These are phyloP conservation scores for Entomobrya multifasciata DNA, from an alignment of 2,888 invertebrate genomes.

Conservation along the genomic window DNA sequence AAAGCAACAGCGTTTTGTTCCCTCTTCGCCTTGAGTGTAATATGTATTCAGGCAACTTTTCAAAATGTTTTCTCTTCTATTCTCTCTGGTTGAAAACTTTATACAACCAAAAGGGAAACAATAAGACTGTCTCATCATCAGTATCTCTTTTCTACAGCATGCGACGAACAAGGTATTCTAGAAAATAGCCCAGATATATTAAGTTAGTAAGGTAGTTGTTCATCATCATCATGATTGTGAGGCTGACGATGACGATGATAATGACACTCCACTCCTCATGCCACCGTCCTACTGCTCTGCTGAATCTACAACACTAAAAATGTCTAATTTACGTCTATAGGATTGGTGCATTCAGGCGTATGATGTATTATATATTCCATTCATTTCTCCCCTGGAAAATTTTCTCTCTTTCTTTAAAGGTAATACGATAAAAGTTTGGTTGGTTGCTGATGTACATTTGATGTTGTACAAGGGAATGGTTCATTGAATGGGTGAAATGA, in stretches of 20 bases:
- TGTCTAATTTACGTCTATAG: conserved; percentile 64
- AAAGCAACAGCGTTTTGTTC: conserved; percentile 59
- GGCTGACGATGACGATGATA: not conserved
- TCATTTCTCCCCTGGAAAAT: conserved; percentile 58
- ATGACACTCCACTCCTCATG: conserved; percentile 4
- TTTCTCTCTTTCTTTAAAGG: conserved; percentile 34
- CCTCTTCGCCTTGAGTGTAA: not conserved
- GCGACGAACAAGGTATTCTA: conserved; percentile 12
- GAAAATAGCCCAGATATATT: not conserved
- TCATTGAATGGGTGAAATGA: conserved; percentile 69
- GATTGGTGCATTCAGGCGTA: conserved; percentile 46
- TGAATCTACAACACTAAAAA: conserved; percentile 43
- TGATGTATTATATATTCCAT: conserved; percentile 53
- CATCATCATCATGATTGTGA: not conserved
- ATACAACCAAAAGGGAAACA: conserved; percentile 45
- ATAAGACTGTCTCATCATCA: not conserved
- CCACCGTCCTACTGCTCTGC: not conserved
- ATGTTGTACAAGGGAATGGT: conserved; percentile 52
- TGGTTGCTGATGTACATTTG: conserved; percentile 11
- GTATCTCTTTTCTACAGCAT: not conserved
- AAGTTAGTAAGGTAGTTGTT: not conserved
- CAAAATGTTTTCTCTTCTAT: conserved; percentile 7
- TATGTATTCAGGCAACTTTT: conserved; percentile 23
- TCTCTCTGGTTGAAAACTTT: conserved; percentile 19
- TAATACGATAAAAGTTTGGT: conserved; percentile 28